Percentiles rank a stretch among this genome's conserved stretches.
Evolutionary conservation across 1,140 invertebrate genomes (phyloP).

Genomic region (Trachymyrmex cornetzi): DNA sequence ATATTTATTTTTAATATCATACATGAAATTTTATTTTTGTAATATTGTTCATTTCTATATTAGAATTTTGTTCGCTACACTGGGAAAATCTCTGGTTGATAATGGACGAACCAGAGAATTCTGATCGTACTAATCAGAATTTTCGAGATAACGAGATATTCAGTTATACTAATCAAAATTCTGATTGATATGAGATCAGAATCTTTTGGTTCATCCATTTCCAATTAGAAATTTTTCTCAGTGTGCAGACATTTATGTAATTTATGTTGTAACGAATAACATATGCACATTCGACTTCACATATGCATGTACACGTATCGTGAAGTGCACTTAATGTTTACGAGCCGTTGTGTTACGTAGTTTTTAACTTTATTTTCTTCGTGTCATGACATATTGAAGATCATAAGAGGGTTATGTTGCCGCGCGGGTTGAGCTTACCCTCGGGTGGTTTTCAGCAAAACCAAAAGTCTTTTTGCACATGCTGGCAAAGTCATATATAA

Average conservation of each 20-base stretch:
- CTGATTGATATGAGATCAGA: too few species aligned
- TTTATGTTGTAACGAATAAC: neutral
- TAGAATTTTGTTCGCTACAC: neutral
- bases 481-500: neutral
- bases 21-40: neutral
- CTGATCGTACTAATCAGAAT: too few species aligned
- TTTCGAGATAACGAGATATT: too few species aligned
- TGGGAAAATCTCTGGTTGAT: too few species aligned
- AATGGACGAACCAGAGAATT: too few species aligned
- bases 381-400: neutral
- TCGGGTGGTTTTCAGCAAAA: conserved; percentile 21
- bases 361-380: conserved; percentile 30
- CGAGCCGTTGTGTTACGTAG: conserved; percentile 10
- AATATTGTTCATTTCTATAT: neutral
- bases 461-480: conserved; percentile 20
- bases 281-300: neutral
- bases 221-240: too few species aligned
- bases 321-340: conserved; percentile 24
- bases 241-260: neutral
- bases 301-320: neutral
- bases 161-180: too few species aligned
- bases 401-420: conserved; percentile 6
- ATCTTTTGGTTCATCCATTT: too few species aligned
- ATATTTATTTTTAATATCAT: neutral
- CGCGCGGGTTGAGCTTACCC: neutral